Conservation (phyloP, 2,113 vertebrate genomes). For the Centrocercus urophasianus region DNA sequence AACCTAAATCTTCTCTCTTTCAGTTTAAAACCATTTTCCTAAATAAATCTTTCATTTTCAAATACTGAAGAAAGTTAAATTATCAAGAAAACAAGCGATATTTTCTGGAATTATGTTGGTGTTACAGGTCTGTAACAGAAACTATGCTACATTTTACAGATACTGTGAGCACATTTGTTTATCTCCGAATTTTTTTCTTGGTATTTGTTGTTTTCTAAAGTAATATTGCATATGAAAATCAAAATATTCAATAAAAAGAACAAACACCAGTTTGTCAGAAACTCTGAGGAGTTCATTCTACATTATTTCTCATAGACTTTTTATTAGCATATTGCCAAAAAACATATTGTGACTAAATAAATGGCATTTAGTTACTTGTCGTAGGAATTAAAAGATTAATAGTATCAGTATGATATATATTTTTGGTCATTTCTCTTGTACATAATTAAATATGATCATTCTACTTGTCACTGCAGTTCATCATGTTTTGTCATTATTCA, state of each 20-base stretch:
- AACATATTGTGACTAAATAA: not conserved
- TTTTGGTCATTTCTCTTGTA: not conserved
- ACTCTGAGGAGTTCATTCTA: not conserved
- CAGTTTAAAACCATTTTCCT: too few relatives aligned
- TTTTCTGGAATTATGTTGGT: not conserved
- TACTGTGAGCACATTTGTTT: not conserved
- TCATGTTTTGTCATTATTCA: not conserved
- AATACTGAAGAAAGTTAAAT: not conserved
- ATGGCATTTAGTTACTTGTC: not conserved
- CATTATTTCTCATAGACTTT: not conserved
- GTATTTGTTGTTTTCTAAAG: not conserved
- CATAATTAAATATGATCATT: not conserved
- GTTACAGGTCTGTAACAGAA: not conserved
- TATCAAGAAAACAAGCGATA: not conserved
- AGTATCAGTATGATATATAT: not conserved
- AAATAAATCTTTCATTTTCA: not conserved
- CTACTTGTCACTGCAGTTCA: not conserved
- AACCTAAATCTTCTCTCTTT: too few relatives aligned
- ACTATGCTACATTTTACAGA: not conserved
- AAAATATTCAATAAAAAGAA: not conserved
- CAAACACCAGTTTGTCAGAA: not conserved
- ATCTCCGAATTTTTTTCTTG: not conserved
- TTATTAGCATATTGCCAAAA: not conserved
- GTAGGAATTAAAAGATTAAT: not conserved
- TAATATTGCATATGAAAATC: accelerated